Base-by-base conservation (phyloP, 2,888 invertebrate species). In the Hemithea aestivaria region DNA sequence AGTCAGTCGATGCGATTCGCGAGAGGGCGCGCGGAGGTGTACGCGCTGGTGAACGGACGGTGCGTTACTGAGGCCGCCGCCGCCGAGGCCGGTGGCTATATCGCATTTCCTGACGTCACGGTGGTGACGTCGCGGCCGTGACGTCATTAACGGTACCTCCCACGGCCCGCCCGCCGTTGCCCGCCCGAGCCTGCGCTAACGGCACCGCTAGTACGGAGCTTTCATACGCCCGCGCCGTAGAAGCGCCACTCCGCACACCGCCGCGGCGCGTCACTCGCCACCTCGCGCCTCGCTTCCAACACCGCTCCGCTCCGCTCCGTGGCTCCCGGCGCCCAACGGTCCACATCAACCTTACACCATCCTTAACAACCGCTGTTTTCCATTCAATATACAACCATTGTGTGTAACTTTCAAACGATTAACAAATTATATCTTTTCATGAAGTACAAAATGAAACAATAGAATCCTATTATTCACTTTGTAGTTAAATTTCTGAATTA, bases 121-220 rank as follows among this genome's bases (percentile, higher is more conserved):
- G 58, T 58, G 52, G 65, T 63, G 75, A 84, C 87, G 84, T 87
- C 84, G 85, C 71, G 40, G 55, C 52, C 45, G 73, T 64, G 75
- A 84, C 84, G 85, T 84, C 84, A 84, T 80, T 85, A 87, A 85
- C 87, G 87, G 87, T 83, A 87, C 85, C 84, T 84, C 84, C 84
- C 84, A 85, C 84, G 78, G 79, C 66, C 85, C 82, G 84, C 84
- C 83, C 81, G 77, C 75, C 51, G 77, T 78, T 80, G 81, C 79
- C 83, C 82, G 83, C 82, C 85, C 83, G 85, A 82, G 80, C 80
- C 83, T 82, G 80, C 83, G 82, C 77, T 85, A 85, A 87, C 85
- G 87, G 85, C 81, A 85, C 61, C 80, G 81, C 81, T 75, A 73
- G 87, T 84, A 81, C 73, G 75, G 73, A 82, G 83, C 84, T 82